Evolutionary conservation across 2,888 invertebrate species (phyloP), one percentile per base, ranked within the genome.

Genomic region (Gisinianus flammeolus): DNA sequence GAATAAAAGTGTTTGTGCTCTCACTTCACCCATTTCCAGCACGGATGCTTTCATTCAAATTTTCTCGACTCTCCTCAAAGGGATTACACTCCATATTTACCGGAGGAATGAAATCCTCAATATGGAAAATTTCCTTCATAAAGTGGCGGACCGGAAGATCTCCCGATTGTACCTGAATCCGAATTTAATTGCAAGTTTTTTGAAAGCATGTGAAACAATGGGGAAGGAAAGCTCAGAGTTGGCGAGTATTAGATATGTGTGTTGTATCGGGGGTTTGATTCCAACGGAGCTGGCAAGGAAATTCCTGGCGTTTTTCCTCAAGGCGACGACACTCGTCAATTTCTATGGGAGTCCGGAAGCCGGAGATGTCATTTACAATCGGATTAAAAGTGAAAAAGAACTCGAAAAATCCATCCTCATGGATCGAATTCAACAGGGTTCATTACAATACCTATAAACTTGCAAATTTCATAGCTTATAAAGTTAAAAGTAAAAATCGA

Each of bases 311-410:
- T 26, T 77, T 1, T 82, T 79, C 62, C 79, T 80, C 0, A 89
- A 90, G 12, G 87, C 88, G 0, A 91, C 92, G 80, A 89, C 90
- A 22, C 87, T 96, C 58, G 94, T 94, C 74, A 96, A 96, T 86
- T 95, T 95, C 86, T 96, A 95, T 85, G 96, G 96, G 0, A 94
- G 95, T 82, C 95, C 96, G 0, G 96, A 96, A 87, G 92, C 95
- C 93, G 96, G 94, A 0, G 96, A 95, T 86, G 94, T 96, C 1
- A 94, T 95, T 0, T 95, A 91, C 85, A 91, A 92, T 84, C 89
- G 92, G 0, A 88, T 95, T 84, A 90, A 90, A 78, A 90, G 88
- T 71, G 86, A 88, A 19, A 80, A 85, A 24, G 85, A 86, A 28
- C 83, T 76, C 76, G 89, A 89, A 4, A 91, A 93, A 82, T 85